These are phyloP conservation scores for Bibio marci DNA, from an alignment of 2,888 invertebrate species.

Conservation along the genomic window DNA sequence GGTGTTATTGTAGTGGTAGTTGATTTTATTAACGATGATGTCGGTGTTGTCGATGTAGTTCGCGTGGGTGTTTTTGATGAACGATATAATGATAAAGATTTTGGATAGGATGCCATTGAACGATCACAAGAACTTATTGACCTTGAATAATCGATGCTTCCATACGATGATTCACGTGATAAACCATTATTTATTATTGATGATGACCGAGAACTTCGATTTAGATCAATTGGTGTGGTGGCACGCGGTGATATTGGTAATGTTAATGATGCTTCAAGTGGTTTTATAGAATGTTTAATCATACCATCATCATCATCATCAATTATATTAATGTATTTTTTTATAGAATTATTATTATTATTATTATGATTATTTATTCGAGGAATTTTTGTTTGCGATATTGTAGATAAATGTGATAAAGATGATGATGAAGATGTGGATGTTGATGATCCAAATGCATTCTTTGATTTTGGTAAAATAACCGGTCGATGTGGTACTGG, in stretches of 20 bases:
- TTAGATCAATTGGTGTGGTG: neutral
- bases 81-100: slow-evolving; percentile 4
- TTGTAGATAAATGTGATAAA: slow-evolving; percentile 2
- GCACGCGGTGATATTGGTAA: slow-evolving; percentile 3
- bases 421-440: slow-evolving; percentile 25
- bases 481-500: too few species aligned
- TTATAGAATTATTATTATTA: too few species aligned
- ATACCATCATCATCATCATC: slow-evolving; percentile 18
- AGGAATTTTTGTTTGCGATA: slow-evolving; percentile 14
- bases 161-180: too few species aligned
- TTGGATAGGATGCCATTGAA: too few species aligned
- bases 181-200: too few species aligned
- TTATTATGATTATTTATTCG: slow-evolving; percentile 17
- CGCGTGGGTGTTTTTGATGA: slow-evolving; percentile 8
- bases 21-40: slow-evolving; percentile 11
- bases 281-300: slow-evolving; percentile 22
- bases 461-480: neutral
- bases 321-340: slow-evolving; percentile 30
- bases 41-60: slow-evolving; percentile 11
- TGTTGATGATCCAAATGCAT: too few species aligned
- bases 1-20: slow-evolving; percentile 23
- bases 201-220: too few species aligned
- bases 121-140: too few species aligned
- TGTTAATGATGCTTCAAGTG: slow-evolving; percentile 15
- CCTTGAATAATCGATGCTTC: too few species aligned